These are phyloP conservation scores for Triplophysa tibetana DNA, from an alignment of 2,113 vertebrate species.

Conservation along the genomic window DNA sequence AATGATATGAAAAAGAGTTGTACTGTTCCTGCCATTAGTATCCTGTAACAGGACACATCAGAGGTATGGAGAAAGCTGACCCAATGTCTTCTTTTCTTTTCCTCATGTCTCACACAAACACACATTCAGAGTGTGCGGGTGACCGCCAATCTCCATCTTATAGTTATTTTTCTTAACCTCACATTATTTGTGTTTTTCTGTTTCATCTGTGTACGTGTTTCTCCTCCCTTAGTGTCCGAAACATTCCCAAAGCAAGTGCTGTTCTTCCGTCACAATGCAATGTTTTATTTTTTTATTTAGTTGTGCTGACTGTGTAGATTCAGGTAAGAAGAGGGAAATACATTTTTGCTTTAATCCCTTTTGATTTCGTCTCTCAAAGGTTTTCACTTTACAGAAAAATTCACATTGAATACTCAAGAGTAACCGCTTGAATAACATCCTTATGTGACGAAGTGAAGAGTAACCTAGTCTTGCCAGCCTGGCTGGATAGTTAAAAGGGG, in stretches of 20 bases:
- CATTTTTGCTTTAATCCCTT: neutral
- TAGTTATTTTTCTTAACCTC: slow-evolving; percentile 10
- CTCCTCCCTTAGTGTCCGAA: neutral
- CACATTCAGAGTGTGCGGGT: too few species aligned
- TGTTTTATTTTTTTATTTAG: neutral
- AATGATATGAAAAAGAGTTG: too few species aligned
- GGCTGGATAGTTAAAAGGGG: neutral
- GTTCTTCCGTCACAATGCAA: neutral
- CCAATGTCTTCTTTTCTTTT: too few species aligned
- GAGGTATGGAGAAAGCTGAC: too few species aligned
- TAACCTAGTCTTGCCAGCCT: neutral
- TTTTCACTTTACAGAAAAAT: neutral
- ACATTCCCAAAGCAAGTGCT: neutral
- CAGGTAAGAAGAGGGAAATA: neutral
- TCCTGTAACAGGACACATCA: too few species aligned
- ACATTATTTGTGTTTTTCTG: slow-evolving; percentile 18
- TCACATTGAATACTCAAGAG: neutral
- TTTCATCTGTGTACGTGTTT: neutral
- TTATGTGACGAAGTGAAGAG: neutral
- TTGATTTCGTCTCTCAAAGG: neutral
- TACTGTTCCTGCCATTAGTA: too few species aligned
- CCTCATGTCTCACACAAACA: too few species aligned
- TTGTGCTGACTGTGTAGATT: neutral
- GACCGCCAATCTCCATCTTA: neutral
- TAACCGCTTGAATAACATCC: neutral